Base-by-base conservation (phyloP, 1,140 invertebrate genomes). In the Drosophila erecta region DNA sequence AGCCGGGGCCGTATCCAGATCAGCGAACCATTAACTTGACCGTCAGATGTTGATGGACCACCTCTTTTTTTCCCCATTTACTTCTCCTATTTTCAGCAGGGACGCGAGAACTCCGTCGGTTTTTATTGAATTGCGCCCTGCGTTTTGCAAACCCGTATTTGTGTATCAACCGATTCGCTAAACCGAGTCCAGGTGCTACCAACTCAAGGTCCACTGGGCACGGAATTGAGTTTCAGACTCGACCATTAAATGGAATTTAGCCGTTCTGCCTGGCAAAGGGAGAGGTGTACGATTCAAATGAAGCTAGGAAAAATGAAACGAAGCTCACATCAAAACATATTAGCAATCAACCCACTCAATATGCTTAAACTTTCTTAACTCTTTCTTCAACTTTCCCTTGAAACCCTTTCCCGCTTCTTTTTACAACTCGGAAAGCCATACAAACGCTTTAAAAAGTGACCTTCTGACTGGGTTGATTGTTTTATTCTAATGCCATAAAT, bases 21-120 rank as follows among this genome's bases (percentile, higher is more conserved):
- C 77, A 80, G 73, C 65, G 65, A 76, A 75, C 74, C 79, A 90
- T 90, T 75, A 81, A 80, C 64, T 77, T 73, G 61, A 77, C 76
- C 85, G 69, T 72, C 75, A 79, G 62, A 66, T 83, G 72, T 61
- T 81, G 59, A 73, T 79, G 62, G 54, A 75, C 47, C 56, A 38
- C 43, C 49, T 49, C 15, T 17, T 51, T 14, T 10, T 54, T 33
- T 53, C 43, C 3, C 37, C 20, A 37, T 55, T 57, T 50, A 67
- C 53, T 47, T 46, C 40, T 61, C 37, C 49, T 47, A 41, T 60
- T 55, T 20, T 30, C 30, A 30, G 30, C 30, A 30, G 10, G 30
- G 30, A 54, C 43, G 57, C 67, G 57, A 53, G 50, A 47, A 57
- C 35, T 67, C 50, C 54, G 43, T 37, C 41, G 60, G 61, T 60